Evolutionary conservation across 1,140 invertebrate genomes (phyloP).

Genomic region (Lerema accius): DNA sequence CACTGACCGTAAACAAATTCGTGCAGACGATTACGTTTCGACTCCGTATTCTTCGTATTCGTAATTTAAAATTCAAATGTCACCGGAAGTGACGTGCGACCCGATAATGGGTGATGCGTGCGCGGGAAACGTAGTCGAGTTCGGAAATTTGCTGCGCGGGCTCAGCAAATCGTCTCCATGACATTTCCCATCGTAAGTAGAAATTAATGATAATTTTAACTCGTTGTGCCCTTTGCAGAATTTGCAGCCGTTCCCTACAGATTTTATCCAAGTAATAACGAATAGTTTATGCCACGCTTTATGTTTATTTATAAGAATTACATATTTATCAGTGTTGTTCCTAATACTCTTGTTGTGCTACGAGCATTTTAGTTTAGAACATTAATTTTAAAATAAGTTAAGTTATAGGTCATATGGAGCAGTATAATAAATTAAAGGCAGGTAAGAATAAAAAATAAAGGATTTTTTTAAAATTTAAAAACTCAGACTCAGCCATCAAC

Average conservation of each 20-base stretch:
- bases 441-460: not conserved
- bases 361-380: slow-evolving; percentile 5
- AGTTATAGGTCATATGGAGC: no score
- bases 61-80: slow-evolving; percentile 47
- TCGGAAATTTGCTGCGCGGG: slow-evolving; percentile 39
- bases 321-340: slow-evolving; percentile 18
- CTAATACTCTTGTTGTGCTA: slow-evolving; percentile 4
- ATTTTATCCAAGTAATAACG: slow-evolving; percentile 27
- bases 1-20: slow-evolving; percentile 40
- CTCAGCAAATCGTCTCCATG: slow-evolving; percentile 40
- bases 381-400: slow-evolving; percentile 9
- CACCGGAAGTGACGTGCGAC: slow-evolving; percentile 51
- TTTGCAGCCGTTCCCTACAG: slow-evolving; percentile 24
- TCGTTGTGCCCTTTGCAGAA: slow-evolving; percentile 21
- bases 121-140: slow-evolving; percentile 42
- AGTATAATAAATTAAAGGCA: no score
- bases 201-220: slow-evolving; percentile 35
- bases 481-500: no score
- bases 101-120: slow-evolving; percentile 49
- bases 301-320: slow-evolving; percentile 25
- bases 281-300: slow-evolving; percentile 23
- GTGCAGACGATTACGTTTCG: slow-evolving; percentile 39
- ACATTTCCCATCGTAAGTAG: slow-evolving; percentile 40
- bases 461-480: no score
- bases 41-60: slow-evolving; percentile 20